Percentiles rank a stretch among this genome's conserved stretches.
phyloP scores from a whole-genome alignment of 2,113 vertebrate species.

The Chrysochloris asiatica region DNA sequence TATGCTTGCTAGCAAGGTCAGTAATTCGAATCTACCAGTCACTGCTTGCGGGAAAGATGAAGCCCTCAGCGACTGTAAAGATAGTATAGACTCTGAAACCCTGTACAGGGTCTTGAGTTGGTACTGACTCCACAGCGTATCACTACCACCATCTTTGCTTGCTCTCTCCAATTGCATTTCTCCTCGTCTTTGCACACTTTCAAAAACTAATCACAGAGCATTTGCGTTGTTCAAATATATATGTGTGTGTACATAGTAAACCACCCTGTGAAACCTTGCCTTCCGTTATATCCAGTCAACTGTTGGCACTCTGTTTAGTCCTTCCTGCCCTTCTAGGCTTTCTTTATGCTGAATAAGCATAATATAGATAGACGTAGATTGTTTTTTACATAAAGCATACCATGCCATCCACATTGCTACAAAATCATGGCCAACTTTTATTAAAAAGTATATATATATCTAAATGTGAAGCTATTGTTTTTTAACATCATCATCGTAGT shows the following conservation, averaged over 20 bases:
- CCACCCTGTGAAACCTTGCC: neutral
- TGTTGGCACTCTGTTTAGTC: neutral
- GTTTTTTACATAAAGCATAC: conserved; percentile 41
- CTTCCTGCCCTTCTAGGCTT: neutral
- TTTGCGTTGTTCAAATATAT: neutral
- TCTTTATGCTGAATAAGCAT: neutral
- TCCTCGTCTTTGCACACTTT: conserved; percentile 20
- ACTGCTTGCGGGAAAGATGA: no score
- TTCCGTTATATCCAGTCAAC: neutral
- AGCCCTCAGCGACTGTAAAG: no score
- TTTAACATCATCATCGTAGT: no score
- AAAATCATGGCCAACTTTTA: no score
- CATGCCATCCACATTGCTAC: neutral
- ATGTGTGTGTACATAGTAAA: neutral
- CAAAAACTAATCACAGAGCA: neutral
- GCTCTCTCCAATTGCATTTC: neutral
- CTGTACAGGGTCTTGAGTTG: no score
- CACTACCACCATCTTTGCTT: no score
- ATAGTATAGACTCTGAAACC: no score
- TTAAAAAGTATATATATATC: no score
- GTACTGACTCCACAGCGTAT: no score
- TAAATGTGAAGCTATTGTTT: no score
- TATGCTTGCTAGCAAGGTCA: no score
- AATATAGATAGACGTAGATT: neutral
- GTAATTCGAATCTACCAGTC: no score